These are phyloP conservation scores for Epinotia ramella DNA, from an alignment of 2,888 invertebrate species.

Conservation along the genomic window DNA sequence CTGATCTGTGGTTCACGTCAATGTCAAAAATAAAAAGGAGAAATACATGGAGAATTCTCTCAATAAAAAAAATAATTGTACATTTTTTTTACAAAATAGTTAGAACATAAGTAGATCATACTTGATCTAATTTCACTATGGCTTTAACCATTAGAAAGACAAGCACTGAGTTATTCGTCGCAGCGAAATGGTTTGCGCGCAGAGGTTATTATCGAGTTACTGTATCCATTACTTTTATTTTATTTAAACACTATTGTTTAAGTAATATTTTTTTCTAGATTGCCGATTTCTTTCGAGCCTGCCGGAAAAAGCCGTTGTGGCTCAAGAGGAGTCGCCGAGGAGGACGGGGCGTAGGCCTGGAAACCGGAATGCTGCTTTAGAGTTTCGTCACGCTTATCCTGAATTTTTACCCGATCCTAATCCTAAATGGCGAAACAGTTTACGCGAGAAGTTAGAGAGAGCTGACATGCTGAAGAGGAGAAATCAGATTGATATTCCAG, in stretches of 20 bases:
- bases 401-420: constrained; percentile 97
- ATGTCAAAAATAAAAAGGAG: not conserved
- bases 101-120: not conserved
- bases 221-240: constrained; percentile 1
- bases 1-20: not conserved
- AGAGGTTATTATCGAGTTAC: constrained; percentile 69
- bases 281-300: constrained; percentile 66
- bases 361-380: constrained; percentile 69
- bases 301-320: constrained; percentile 62
- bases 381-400: constrained; percentile 91
- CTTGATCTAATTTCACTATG: constrained; percentile 57
- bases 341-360: constrained; percentile 55
- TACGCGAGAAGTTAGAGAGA: constrained; percentile 95
- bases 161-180: constrained; percentile 57
- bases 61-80: not conserved
- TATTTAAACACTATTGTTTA: not conserved
- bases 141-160: constrained; percentile 67
- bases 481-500: constrained; percentile 94
- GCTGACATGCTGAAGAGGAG: constrained; percentile 96
- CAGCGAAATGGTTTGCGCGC: constrained; percentile 70
- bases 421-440: constrained; percentile 89
- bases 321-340: constrained; percentile 50
- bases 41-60: not conserved
- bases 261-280: constrained; percentile 58
- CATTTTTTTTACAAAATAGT: not conserved